Conservation (phyloP, 2,888 invertebrate genomes). For the Melanargia galathea region DNA sequence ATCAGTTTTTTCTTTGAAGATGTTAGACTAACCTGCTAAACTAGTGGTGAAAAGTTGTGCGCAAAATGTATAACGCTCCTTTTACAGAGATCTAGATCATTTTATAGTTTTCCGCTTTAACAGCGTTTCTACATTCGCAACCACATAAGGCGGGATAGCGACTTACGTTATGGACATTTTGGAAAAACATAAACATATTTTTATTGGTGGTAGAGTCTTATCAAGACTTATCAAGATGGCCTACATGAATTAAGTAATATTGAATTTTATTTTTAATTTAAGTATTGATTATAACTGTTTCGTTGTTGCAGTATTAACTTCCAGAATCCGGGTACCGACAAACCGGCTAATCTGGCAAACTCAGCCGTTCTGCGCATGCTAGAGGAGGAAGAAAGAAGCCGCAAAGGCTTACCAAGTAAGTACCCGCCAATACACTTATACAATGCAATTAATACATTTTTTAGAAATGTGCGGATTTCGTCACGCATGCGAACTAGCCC, state of each 20-base stretch:
- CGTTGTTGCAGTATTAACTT: conserved; percentile 88
- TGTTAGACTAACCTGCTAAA: not conserved
- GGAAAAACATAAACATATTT: too few relatives aligned
- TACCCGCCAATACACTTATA: conserved; percentile 36
- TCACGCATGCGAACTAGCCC: too few relatives aligned
- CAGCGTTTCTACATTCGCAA: not conserved
- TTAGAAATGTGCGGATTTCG: too few relatives aligned
- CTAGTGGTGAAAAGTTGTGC: not conserved
- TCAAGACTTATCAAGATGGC: too few relatives aligned
- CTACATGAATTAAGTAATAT: too few relatives aligned
- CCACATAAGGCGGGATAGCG: too few relatives aligned
- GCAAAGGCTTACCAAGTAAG: conserved; percentile 85
- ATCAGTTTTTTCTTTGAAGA: not conserved
- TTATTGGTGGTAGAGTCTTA: too few relatives aligned
- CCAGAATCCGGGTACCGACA: conserved; percentile 85
- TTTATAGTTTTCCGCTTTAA: not conserved
- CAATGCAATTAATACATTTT: conserved; percentile 7
- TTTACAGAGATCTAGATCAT: not conserved
- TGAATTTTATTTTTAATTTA: too few relatives aligned
- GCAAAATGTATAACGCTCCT: not conserved
- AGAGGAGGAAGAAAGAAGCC: conserved; percentile 90
- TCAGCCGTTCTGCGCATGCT: conserved; percentile 92
- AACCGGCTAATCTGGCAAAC: conserved; percentile 91
- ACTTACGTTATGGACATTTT: too few relatives aligned
- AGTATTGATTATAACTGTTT: not conserved